Percentiles rank a stretch among this genome's conserved stretches.
Conservation (phyloP, 1,140 invertebrate genomes). For the Apis cerana region DNA sequence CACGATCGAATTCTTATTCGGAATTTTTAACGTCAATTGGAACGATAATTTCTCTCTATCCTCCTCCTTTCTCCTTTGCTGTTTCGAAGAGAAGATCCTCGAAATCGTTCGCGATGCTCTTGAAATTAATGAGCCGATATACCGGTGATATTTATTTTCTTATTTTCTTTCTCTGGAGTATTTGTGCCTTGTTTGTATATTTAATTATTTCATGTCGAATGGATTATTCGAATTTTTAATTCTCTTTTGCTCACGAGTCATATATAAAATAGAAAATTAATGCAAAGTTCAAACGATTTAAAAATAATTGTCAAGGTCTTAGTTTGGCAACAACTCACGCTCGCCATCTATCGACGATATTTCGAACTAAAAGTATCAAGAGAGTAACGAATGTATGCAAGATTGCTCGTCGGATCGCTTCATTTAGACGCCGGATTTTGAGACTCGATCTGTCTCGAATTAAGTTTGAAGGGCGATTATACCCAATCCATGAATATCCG, state of each 20-base stretch:
- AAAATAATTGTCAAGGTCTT: no score
- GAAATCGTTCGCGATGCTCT: background rate
- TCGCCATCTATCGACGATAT: no score
- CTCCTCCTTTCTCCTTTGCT: no score
- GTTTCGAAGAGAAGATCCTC: background rate
- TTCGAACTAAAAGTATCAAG: background rate
- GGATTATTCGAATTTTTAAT: no score
- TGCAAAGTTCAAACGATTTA: no score
- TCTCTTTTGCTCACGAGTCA: no score
- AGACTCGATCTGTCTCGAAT: constrained; percentile 52
- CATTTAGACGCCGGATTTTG: constrained; percentile 51
- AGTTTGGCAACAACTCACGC: no score
- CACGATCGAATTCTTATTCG: background rate
- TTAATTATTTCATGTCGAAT: no score
- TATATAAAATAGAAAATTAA: no score
- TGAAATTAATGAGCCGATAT: background rate
- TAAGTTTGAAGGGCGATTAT: constrained; percentile 56
- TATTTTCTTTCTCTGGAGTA: no score
- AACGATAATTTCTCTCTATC: background rate
- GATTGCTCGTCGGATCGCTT: background rate
- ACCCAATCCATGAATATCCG: constrained; percentile 17
- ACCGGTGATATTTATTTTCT: background rate
- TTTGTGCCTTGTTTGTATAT: no score
- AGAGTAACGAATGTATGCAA: background rate
- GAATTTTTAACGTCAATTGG: constrained; percentile 30